phyloP scores from a whole-genome alignment of 1,140 invertebrate genomes.

The Parapsyche elsis region DNA sequence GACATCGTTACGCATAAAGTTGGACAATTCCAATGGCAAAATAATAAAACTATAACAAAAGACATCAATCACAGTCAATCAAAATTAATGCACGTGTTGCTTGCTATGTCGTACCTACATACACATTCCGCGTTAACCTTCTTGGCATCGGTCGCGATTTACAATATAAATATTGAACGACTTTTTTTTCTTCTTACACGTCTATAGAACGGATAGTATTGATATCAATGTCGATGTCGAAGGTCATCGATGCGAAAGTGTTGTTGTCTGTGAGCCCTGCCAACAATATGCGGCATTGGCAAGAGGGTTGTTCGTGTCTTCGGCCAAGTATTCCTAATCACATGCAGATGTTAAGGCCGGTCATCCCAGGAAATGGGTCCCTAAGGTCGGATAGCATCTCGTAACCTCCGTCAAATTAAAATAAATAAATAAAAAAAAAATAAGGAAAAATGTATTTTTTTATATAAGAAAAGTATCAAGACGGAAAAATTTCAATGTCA shows the following conservation, averaged over 20 bases:
- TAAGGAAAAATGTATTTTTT: too few relatives aligned
- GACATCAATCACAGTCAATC: conserved; percentile 4
- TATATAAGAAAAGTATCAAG: too few relatives aligned
- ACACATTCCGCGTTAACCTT: too few relatives aligned
- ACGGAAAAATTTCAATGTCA: too few relatives aligned
- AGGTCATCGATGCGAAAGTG: not conserved
- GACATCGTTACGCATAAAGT: not conserved
- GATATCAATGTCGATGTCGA: not conserved
- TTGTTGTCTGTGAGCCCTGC: not conserved
- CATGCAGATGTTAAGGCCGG: not conserved
- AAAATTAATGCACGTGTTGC: too few relatives aligned
- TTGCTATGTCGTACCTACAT: too few relatives aligned
- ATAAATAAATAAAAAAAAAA: too few relatives aligned
- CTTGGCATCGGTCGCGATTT: too few relatives aligned
- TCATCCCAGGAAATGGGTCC: not conserved
- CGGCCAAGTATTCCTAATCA: not conserved
- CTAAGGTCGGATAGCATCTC: not conserved
- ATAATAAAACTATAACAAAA: not conserved
- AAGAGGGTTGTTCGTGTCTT: not conserved
- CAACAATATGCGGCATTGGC: not conserved
- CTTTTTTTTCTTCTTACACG: too few relatives aligned
- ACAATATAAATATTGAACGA: too few relatives aligned
- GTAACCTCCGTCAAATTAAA: not conserved
- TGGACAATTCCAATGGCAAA: not conserved
- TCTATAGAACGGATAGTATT: too few relatives aligned